Base-by-base conservation (phyloP, 2,888 invertebrate genomes). In the Caenorhabditis auriculariae region DNA sequence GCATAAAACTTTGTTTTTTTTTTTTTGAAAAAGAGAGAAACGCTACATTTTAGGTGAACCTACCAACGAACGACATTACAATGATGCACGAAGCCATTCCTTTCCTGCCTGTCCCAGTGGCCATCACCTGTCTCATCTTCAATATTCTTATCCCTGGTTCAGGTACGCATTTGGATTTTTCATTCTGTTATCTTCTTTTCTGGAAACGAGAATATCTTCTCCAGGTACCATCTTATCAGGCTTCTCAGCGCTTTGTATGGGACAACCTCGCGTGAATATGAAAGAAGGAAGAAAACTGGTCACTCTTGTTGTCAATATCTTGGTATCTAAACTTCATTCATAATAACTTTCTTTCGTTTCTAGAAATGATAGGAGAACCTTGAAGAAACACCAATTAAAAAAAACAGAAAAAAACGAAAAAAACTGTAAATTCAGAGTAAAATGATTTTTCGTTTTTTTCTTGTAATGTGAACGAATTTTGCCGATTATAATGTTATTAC, bases 51-150 rank as follows among this genome's bases (percentile, higher is more conserved):
- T 23, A 74, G 73, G 69, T 81, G 17, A 74, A 77, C 42, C 61
- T 80, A 9, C 74, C 76, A 6, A 80, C 77, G 23, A 83, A 77
- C 55, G 81, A 81, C 49, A 73, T 84, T 32, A 91, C 92, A 1
- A 87, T 90, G 80, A 93, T 94, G 88, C 89, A 90, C 72, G 91
- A 89, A 24, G 93, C 93, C 28, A 91, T 95, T 69, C 94, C 95
- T 0, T 89, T 91, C 64, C 86, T 95, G 80, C 93, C 94, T 0
- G 84, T 90, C 7, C 88, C 88, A 48, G 85, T 93, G 49, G 93
- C 94, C 5, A 89, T 90, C 87, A 87, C 91, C 81, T 93, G 93
- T 81, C 87, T 92, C 50, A 82, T 91, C 9, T 59, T 71, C 84
- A 91, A 91, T 82, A 86, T 89, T 62, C 80, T 90, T 61, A 82